A percentile compares a stretch with the other conserved stretches of the same genome.
Evolutionary conservation across 35 echinoderm and acorn worm species (phyloP).

Genomic region (Anneissia japonica): DNA sequence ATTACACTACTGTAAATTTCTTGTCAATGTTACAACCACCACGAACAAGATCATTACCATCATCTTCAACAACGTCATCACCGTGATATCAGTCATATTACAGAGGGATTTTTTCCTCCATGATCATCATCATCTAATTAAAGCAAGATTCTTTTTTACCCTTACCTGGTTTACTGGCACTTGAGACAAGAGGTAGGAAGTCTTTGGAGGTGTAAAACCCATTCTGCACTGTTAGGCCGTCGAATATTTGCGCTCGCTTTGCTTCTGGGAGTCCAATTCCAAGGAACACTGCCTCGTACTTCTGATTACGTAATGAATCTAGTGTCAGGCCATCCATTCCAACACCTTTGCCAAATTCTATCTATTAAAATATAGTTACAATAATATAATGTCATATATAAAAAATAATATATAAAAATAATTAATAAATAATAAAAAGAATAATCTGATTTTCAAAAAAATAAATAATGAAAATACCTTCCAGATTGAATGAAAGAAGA

Average conservation of each 20-base stretch:
- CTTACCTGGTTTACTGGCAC: constrained; percentile 92
- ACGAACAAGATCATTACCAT: too few species aligned
- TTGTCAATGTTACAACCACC: too few species aligned
- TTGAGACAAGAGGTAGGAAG: constrained; percentile 68
- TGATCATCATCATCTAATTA: too few species aligned
- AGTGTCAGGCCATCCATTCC: constrained; percentile 53
- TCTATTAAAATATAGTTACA: constrained; percentile 31
- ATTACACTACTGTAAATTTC: too few species aligned
- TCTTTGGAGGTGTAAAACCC: constrained; percentile 95
- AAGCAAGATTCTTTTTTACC: too few species aligned
- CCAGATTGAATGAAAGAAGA: not conserved
- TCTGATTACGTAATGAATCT: constrained; percentile 49
- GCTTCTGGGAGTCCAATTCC: constrained; percentile 89
- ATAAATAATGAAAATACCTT: not conserved
- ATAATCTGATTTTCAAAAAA: not conserved
- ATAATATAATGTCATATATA: not conserved
- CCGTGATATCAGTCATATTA: too few species aligned
- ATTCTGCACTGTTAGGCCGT: constrained; percentile 68
- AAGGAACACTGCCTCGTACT: constrained; percentile 67
- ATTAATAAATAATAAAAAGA: not conserved
- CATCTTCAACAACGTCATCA: too few species aligned
- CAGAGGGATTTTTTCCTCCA: too few species aligned
- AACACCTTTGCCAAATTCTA: constrained; percentile 77
- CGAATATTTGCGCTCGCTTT: constrained; percentile 69
- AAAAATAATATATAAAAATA: not conserved